Conservation (phyloP, 2,113 vertebrate species). For the Oreochromis tanganicae region DNA sequence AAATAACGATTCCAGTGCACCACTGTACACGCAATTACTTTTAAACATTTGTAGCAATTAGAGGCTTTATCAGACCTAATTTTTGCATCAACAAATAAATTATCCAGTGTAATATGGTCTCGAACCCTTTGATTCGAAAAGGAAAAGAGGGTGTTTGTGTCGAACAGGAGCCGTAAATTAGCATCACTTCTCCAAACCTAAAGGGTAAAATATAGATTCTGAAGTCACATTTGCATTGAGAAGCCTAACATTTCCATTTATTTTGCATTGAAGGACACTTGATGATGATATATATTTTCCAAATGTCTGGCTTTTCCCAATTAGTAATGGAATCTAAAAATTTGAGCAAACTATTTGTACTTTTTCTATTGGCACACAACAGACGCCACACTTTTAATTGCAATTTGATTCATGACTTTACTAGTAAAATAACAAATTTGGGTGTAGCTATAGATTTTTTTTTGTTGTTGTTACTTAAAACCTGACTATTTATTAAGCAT, state of each 20-base stretch:
- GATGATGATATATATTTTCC: neutral
- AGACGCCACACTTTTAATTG: neutral
- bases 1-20: neutral
- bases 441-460: neutral
- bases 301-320: neutral
- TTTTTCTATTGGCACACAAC: neutral
- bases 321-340: neutral
- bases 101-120: neutral
- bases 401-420: neutral
- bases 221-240: neutral
- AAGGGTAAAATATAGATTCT: neutral
- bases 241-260: neutral
- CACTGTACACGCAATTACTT: neutral
- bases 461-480: neutral
- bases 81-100: neutral
- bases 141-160: neutral
- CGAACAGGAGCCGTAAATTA: neutral
- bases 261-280: too few relatives aligned
- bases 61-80: neutral
- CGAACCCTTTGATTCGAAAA: neutral
- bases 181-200: neutral
- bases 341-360: neutral
- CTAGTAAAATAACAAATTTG: neutral
- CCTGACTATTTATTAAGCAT: neutral
- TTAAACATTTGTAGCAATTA: constrained; percentile 1